Conservation (phyloP, 2,113 vertebrate genomes). For the Carassius auratus region DNA sequence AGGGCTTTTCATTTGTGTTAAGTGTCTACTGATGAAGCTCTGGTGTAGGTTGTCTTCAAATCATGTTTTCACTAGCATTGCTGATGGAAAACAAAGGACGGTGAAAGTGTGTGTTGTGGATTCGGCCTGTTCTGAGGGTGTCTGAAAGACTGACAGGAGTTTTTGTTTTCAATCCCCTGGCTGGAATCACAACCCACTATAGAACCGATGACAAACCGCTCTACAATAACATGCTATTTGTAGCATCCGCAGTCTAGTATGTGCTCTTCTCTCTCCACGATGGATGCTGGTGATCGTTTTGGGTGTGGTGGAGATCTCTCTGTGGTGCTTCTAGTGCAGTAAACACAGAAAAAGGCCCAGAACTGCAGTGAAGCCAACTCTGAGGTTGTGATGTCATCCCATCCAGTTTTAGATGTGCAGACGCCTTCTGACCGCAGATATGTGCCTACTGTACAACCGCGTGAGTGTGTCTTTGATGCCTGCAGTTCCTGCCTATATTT, state of each 20-base stretch:
- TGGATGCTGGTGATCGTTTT: neutral
- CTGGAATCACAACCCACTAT: neutral
- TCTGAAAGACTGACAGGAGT: neutral
- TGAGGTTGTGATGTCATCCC: slow-evolving; percentile 58
- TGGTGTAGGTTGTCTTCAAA: too few relatives aligned
- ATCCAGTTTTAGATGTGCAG: slow-evolving; percentile 39
- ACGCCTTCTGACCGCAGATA: neutral
- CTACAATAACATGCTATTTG: neutral
- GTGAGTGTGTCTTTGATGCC: slow-evolving; percentile 62
- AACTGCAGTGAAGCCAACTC: neutral
- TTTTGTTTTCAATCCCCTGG: neutral
- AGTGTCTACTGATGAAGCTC: neutral
- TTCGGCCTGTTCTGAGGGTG: neutral
- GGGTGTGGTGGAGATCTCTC: slow-evolving; percentile 69
- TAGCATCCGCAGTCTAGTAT: slow-evolving; percentile 43
- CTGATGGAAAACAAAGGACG: neutral
- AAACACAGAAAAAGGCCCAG: slow-evolving; percentile 1
- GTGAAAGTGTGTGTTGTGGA: neutral
- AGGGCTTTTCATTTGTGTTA: neutral
- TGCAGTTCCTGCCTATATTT: slow-evolving; percentile 64
- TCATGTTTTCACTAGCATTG: neutral
- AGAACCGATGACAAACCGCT: neutral
- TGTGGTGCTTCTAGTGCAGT: slow-evolving; percentile 61
- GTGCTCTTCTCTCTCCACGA: neutral
- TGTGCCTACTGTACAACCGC: neutral